A percentile compares a stretch with the other conserved stretches of the same genome.
Conservation (phyloP, 2,113 vertebrate genomes). For the Orthonyx spaldingii region DNA sequence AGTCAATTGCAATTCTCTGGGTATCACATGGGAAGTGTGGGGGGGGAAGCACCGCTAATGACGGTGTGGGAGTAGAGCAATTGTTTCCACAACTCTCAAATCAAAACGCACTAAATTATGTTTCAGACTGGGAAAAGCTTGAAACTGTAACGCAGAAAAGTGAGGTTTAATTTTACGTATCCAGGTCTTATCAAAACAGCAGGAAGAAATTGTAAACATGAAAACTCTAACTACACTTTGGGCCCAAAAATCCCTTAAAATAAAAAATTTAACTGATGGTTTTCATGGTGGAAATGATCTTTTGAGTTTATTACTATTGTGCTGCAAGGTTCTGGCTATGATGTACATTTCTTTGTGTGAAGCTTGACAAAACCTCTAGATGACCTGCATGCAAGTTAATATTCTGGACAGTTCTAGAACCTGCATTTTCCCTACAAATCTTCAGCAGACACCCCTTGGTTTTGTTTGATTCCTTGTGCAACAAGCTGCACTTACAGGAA, state of each 20-base stretch:
- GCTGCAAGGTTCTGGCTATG: not conserved
- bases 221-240: not conserved
- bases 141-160: not conserved
- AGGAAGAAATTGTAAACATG: not conserved
- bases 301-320: not conserved
- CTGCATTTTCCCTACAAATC: not conserved
- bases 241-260: not conserved
- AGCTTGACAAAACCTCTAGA: not conserved
- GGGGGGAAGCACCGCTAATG: not conserved
- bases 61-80: not conserved
- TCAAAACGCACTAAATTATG: not conserved
- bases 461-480: not conserved
- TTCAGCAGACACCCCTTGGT: not conserved
- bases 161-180: not conserved
- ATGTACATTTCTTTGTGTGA: not conserved
- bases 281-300: not conserved
- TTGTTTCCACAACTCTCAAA: conserved; percentile 35
- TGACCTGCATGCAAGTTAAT: not conserved
- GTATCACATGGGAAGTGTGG: not conserved
- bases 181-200: not conserved
- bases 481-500: not conserved
- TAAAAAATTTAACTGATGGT: not conserved
- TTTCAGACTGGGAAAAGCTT: not conserved
- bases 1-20: not conserved
- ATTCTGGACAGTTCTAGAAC: not conserved